Evolutionary conservation across 2,888 invertebrate species (phyloP).

Genomic region (Caenorhabditis imperialis): DNA sequence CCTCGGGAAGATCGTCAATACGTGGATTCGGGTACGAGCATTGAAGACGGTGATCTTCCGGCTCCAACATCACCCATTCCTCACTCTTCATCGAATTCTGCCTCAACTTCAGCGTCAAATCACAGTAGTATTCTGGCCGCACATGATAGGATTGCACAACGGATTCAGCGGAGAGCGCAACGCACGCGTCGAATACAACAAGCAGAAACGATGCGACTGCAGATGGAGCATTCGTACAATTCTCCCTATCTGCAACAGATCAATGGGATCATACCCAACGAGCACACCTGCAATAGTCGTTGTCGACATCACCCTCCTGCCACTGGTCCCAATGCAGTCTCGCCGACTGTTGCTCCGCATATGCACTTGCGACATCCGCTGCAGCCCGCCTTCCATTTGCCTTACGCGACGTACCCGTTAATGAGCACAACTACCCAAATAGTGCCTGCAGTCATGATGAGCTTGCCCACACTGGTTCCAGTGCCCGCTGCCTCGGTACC

Average conservation of each 20-base stretch:
- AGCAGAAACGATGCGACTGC: neutral
- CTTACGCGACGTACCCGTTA: too few relatives aligned
- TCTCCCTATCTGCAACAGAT: constrained; percentile 2
- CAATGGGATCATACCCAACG: constrained; percentile 10
- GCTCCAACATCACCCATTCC: too few relatives aligned
- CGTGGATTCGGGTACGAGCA: too few relatives aligned
- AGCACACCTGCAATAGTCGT: constrained; percentile 5
- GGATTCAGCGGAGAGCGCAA: constrained; percentile 7
- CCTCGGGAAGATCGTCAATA: too few relatives aligned
- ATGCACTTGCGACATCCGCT: neutral
- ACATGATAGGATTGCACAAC: neutral
- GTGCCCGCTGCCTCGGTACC: too few relatives aligned
- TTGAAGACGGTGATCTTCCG: too few relatives aligned
- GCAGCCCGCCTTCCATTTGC: neutral
- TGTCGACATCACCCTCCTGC: neutral
- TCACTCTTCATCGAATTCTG: too few relatives aligned
- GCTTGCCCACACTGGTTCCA: too few relatives aligned
- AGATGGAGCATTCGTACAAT: neutral
- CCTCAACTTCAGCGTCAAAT: neutral
- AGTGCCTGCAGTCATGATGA: too few relatives aligned
- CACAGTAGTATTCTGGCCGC: neutral
- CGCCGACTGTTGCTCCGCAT: constrained; percentile 20
- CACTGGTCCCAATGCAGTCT: constrained; percentile 14
- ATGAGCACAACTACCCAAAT: too few relatives aligned
- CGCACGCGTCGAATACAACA: constrained; percentile 2